Evolutionary conservation across 2,113 vertebrate species (phyloP).

Genomic region (Neomonachus schauinslandi): DNA sequence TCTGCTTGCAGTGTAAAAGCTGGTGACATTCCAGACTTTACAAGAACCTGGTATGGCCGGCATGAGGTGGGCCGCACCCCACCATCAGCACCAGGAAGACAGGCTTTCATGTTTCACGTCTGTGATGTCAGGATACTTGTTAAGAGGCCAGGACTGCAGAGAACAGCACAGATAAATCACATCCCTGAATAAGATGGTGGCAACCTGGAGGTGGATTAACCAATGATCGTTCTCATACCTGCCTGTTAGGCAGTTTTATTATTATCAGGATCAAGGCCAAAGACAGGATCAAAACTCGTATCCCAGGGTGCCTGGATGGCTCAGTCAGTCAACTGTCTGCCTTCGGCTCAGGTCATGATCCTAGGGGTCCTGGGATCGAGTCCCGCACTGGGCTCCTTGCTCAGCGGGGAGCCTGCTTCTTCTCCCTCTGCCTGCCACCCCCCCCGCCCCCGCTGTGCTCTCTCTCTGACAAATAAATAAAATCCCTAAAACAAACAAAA

Average conservation of each 20-base stretch:
- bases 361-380: background rate
- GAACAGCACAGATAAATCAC: background rate
- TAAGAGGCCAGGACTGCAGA: background rate
- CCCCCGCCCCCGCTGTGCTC: background rate
- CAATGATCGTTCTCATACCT: accelerated
- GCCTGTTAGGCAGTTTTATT: background rate
- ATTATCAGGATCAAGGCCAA: background rate
- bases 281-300: background rate
- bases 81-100: background rate
- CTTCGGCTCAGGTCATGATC: background rate
- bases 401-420: background rate
- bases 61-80: accelerated
- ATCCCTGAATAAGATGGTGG: background rate
- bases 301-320: background rate
- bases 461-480: background rate
- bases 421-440: background rate
- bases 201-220: background rate
- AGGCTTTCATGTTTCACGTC: background rate
- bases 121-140: background rate
- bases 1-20: background rate
- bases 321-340: background rate
- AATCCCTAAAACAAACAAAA: background rate
- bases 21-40: slow-evolving; percentile 70
- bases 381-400: background rate
- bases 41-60: slow-evolving; percentile 21